Evolutionary conservation across 2,797 vertebrate species (phyloP).

Genomic region (Distichodus sexfasciatus): DNA sequence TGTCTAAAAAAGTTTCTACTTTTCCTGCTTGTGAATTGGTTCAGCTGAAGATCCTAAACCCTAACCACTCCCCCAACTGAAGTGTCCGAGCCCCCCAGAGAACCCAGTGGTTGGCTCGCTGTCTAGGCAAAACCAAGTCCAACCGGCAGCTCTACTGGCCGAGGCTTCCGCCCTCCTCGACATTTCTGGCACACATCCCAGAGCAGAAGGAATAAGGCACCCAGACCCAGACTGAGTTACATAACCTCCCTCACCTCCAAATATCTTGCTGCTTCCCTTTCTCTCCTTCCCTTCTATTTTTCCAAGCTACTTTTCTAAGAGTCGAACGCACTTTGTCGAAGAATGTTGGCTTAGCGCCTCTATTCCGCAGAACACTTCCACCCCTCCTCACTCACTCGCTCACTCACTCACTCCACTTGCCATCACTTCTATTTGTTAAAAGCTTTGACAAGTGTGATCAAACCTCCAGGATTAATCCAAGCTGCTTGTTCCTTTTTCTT

Average conservation of each 20-base stretch:
- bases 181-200: slow-evolving; percentile 58
- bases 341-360: slow-evolving; percentile 12
- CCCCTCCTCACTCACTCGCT: background rate
- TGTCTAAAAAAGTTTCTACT: background rate
- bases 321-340: slow-evolving; percentile 19
- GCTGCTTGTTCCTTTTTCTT: background rate
- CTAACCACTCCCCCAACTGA: slow-evolving; percentile 32
- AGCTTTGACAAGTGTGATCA: background rate
- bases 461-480: background rate
- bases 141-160: slow-evolving; percentile 59
- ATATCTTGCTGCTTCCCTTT: slow-evolving; percentile 30
- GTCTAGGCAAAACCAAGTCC: too few relatives aligned
- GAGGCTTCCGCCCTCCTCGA: slow-evolving; percentile 55
- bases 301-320: slow-evolving; percentile 19
- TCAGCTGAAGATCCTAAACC: slow-evolving; percentile 2
- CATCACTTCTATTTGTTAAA: background rate
- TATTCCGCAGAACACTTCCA: background rate
- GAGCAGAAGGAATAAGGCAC: slow-evolving; percentile 59
- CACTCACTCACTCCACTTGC: background rate
- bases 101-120: slow-evolving; percentile 43
- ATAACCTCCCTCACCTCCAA: slow-evolving; percentile 53
- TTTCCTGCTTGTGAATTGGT: slow-evolving; percentile 8
- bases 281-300: background rate
- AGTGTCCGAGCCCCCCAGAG: slow-evolving; percentile 38
- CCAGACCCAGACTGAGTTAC: slow-evolving; percentile 56